These are phyloP conservation scores for Dreissena rostriformis DNA, from an alignment of 1,140 invertebrate genomes.

Conservation along the genomic window DNA sequence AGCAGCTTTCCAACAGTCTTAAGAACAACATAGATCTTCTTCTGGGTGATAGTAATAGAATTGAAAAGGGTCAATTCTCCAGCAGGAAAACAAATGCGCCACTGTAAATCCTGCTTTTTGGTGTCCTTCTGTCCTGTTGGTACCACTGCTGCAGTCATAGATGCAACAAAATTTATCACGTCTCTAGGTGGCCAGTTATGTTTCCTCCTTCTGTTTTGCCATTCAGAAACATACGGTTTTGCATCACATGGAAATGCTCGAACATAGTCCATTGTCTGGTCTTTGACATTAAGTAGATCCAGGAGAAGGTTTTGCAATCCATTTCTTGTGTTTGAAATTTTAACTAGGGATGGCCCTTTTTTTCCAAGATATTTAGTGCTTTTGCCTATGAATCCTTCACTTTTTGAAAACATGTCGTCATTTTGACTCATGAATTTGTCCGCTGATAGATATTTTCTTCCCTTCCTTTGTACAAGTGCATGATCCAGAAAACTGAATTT, in stretches of 20 bases:
- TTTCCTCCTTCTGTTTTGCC: slow-evolving; percentile 9
- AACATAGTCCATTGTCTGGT: slow-evolving; percentile 25
- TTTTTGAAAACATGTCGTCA: slow-evolving; percentile 13
- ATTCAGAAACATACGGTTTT: neutral
- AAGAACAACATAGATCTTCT: slow-evolving; percentile 17
- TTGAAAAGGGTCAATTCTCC: slow-evolving; percentile 16
- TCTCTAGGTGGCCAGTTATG: slow-evolving; percentile 16
- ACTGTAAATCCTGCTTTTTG: slow-evolving; percentile 12
- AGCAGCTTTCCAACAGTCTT: slow-evolving; percentile 32
- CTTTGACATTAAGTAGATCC: neutral
- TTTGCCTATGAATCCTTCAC: neutral
- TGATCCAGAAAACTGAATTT: neutral
- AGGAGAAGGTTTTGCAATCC: neutral
- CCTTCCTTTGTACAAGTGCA: slow-evolving; percentile 6
- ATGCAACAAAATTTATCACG: neutral
- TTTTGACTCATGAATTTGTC: slow-evolving; percentile 21
- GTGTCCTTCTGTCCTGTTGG: slow-evolving; percentile 17
- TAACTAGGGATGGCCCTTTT: slow-evolving; percentile 20
- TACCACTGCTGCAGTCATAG: slow-evolving; percentile 3
- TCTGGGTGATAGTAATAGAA: slow-evolving; percentile 18
- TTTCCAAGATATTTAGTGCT: neutral
- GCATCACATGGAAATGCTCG: slow-evolving; percentile 18
- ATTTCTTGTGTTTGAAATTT: neutral
- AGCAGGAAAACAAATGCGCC: slow-evolving; percentile 27
- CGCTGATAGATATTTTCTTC: slow-evolving; percentile 7